These are phyloP conservation scores for Pseudomyrmex gracilis DNA, from an alignment of 1,140 invertebrate genomes.

Conservation along the genomic window DNA sequence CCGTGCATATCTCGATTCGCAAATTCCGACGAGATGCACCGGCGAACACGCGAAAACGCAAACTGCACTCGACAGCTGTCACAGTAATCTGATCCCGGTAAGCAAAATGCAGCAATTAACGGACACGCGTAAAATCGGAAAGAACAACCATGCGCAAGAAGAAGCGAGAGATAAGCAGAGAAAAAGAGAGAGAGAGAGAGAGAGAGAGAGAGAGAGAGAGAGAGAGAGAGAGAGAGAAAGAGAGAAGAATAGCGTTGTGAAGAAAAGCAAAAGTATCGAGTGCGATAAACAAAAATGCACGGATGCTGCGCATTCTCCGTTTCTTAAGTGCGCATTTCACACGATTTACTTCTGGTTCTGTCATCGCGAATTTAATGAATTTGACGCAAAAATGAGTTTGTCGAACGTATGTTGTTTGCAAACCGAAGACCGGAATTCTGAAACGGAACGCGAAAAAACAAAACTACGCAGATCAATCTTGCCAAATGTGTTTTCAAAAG, in stretches of 20 bases:
- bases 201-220: constrained; percentile 26
- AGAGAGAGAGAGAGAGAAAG: no score
- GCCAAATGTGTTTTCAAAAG: constrained; percentile 24
- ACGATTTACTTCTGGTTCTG: constrained; percentile 15
- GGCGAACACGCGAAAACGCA: constrained; percentile 56
- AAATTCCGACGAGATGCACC: constrained; percentile 63
- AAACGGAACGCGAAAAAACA: no score
- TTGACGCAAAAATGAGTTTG: background rate
- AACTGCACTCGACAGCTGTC: constrained; percentile 69
- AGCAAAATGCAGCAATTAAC: constrained; percentile 78
- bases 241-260: constrained; percentile 12
- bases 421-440: background rate
- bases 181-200: constrained; percentile 21
- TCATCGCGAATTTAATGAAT: background rate
- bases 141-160: constrained; percentile 17
- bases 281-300: background rate
- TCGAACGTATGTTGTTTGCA: background rate
- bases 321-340: background rate
- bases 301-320: background rate
- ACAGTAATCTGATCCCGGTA: constrained; percentile 73
- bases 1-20: constrained; percentile 37
- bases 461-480: background rate
- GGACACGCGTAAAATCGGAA: constrained; percentile 61
- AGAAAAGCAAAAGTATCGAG: background rate
- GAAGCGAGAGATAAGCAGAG: background rate